Evolutionary conservation across 2,797 vertebrate genomes (phyloP).

Genomic region (Glossophaga mutica): DNA sequence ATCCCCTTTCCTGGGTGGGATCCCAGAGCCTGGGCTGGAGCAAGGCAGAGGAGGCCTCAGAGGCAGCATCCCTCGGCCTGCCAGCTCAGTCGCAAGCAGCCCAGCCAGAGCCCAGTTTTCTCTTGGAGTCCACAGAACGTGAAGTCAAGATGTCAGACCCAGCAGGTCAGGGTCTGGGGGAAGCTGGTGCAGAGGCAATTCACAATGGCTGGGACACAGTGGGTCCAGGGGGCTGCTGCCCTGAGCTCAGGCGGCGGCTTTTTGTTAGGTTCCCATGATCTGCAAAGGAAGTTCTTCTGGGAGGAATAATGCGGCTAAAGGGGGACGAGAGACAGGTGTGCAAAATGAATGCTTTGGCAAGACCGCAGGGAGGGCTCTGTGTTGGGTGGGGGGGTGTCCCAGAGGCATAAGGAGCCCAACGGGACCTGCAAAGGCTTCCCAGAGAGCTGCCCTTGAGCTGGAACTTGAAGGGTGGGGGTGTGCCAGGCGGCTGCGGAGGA

Average conservation of each 20-base stretch:
- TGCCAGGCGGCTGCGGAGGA: neutral
- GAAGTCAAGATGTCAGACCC: neutral
- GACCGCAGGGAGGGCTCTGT: neutral
- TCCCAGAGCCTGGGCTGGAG: neutral
- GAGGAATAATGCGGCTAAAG: neutral
- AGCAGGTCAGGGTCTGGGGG: neutral
- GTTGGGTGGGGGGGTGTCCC: rapidly evolving
- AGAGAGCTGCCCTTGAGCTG: neutral
- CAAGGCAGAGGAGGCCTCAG: neutral
- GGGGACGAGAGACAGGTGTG: neutral
- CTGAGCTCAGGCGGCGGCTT: neutral
- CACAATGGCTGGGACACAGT: neutral
- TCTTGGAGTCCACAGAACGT: neutral
- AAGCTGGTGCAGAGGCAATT: neutral
- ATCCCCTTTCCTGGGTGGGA: neutral
- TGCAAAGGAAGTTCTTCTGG: conserved; percentile 7
- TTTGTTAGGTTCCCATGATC: neutral
- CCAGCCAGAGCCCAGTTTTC: neutral
- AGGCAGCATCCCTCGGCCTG: neutral
- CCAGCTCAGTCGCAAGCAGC: neutral
- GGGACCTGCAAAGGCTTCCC: neutral
- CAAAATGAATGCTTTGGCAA: neutral
- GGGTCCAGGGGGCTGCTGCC: neutral
- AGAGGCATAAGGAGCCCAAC: neutral
- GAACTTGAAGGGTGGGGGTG: neutral